These are phyloP conservation scores for Drosophila austrosaltans DNA, from an alignment of 2,888 invertebrate genomes.

Conservation along the genomic window DNA sequence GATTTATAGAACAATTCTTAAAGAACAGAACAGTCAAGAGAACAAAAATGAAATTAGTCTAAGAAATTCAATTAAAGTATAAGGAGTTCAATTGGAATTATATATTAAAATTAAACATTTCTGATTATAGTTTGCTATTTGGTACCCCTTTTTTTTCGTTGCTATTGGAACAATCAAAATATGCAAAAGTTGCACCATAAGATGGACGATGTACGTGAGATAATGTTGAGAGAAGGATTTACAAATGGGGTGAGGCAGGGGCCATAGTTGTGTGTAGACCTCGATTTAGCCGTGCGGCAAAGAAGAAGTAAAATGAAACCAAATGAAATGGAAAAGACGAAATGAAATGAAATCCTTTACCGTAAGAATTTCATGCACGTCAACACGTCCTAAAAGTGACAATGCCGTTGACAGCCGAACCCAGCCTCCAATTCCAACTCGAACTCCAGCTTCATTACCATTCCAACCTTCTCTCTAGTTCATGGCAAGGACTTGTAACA, in stretches of 20 bases:
- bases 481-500: conserved; percentile 46
- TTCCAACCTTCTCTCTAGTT: conserved; percentile 15
- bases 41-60: too few species aligned
- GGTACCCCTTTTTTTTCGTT: too few species aligned
- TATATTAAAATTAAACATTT: too few species aligned
- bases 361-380: conserved; percentile 80
- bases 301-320: conserved; percentile 47
- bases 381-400: conserved; percentile 71
- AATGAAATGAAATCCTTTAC: conserved; percentile 73
- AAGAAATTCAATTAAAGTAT: too few species aligned
- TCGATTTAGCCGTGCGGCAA: conserved; percentile 58
- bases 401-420: conserved; percentile 59
- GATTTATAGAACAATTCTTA: too few species aligned
- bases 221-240: too few species aligned
- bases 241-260: conserved; percentile 15
- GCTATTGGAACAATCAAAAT: too few species aligned
- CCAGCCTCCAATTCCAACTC: conserved; percentile 8
- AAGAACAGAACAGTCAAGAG: too few species aligned
- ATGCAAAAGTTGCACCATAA: too few species aligned
- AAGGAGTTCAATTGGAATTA: too few species aligned
- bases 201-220: too few species aligned
- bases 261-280: conserved; percentile 18
- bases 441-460: conserved; percentile 14
- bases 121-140: too few species aligned
- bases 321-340: conserved; percentile 46